Base-by-base conservation (phyloP, 2,113 vertebrate genomes). In the Syngnathoides biaculeatus region DNA sequence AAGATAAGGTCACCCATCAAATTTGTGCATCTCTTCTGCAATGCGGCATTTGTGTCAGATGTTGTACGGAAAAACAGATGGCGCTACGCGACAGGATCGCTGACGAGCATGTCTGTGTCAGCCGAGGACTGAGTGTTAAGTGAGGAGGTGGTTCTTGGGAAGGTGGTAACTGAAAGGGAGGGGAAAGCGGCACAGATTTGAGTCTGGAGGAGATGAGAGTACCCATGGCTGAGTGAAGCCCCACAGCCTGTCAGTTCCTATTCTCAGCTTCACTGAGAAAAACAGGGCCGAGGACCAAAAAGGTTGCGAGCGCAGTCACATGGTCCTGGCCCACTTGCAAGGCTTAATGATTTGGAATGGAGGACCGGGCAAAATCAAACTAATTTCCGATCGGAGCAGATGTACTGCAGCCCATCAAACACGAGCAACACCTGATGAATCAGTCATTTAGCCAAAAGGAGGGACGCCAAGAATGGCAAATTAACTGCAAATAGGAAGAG, bases 241-340 rank as follows among this genome's bases (percentile, higher is more conserved):
- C 85, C 78, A 77, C 79, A 85, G 87, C 84, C 73, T 86, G 90
- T 90, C 89, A 87, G 71, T 84, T 91, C 84, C 79, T 77, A 87
- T 92, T 90, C 86, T 89, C 77, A 63, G 88, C 87, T 87, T 86
- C 87, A 83, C 78, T 88, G 89, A 90, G 80, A 89, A 90, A 73
- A 72, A 82, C 79, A 38, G 71, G 74, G 77, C 76, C 42, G 67
- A 80, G 77, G 73, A 82, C 74, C 64, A 81, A 73, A 84, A 71
- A 66, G 79, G 76, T 79, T 82, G 86, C 67, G 38, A 84, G 78
- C 56, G 48, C 72, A 82, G 86, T 89, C 89, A 87, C 86, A 83
- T 87, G 86, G 76, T 90, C 61, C 75, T 75, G 77, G 81, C 86
- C 56, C 85, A 74, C 81, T 73, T 64, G 0, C 73, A 68, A n/a